phyloP scores from a whole-genome alignment of 2,888 invertebrate genomes.

The Allygus modestus region DNA sequence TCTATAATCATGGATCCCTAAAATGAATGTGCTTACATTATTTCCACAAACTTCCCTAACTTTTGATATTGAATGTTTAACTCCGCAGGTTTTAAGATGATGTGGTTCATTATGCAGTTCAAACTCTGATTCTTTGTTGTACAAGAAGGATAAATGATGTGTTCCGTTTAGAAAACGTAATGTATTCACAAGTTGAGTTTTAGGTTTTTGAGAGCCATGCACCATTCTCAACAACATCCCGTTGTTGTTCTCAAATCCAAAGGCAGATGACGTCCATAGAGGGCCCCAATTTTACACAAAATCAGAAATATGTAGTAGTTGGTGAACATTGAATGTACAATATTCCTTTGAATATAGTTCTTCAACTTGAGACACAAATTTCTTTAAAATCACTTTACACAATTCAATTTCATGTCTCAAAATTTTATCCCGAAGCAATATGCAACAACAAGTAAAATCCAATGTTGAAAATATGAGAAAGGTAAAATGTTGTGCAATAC shows the following conservation, averaged over 20 bases:
- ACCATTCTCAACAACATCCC: neutral
- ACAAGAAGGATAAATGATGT: neutral
- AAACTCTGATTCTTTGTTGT: neutral
- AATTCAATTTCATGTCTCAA: neutral
- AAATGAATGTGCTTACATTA: neutral
- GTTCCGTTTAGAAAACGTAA: neutral
- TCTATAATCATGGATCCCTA: neutral
- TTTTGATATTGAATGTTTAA: neutral
- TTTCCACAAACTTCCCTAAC: neutral
- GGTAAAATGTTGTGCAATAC: neutral
- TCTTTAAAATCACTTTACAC: neutral
- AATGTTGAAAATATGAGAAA: neutral
- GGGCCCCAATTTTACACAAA: neutral
- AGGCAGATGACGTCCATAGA: neutral
- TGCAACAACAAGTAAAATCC: neutral
- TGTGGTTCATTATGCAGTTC: neutral
- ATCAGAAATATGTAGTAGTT: neutral
- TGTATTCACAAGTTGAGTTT: neutral
- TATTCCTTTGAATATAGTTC: neutral
- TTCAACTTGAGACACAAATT: neutral
- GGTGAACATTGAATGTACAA: neutral
- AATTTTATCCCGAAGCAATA: neutral
- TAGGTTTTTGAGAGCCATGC: neutral
- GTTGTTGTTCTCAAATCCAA: neutral
- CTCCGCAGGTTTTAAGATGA: neutral